These are phyloP conservation scores for Epizoanthus rinbou DNA, from an alignment of 92 coral and sea anemone genomes.

Conservation along the genomic window DNA sequence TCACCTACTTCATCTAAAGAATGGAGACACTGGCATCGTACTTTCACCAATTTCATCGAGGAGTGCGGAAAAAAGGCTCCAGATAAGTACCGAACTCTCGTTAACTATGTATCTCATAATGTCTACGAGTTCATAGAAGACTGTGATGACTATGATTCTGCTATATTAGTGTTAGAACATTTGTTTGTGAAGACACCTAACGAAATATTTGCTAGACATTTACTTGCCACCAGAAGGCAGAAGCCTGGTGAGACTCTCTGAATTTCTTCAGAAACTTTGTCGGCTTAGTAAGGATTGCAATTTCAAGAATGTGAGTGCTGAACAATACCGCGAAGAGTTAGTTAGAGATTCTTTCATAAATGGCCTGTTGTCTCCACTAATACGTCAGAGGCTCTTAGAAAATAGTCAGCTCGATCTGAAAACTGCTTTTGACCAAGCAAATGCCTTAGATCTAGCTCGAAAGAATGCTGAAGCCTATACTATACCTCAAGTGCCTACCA, in stretches of 20 bases:
- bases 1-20: conserved; percentile 48
- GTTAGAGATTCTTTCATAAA: conserved; percentile 14
- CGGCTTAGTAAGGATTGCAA: conserved; percentile 30
- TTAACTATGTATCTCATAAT: conserved; percentile 55
- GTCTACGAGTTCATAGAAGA: conserved; percentile 57
- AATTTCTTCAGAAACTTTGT: conserved; percentile 40
- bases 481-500: too few relatives aligned
- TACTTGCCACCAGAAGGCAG: conserved; percentile 41
- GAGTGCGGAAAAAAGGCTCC: conserved; percentile 56
- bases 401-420: conserved; percentile 28
- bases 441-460: conserved; percentile 33
- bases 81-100: conserved; percentile 51
- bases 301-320: conserved; percentile 26
- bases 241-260: conserved; percentile 41
- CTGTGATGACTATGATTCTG: conserved; percentile 19
- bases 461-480: conserved; percentile 34
- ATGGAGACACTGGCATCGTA: conserved; percentile 56
- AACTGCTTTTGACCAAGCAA: conserved; percentile 39
- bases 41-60: conserved; percentile 47
- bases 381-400: conserved; percentile 43
- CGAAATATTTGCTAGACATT: conserved; percentile 30
- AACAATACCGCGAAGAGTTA: conserved; percentile 31
- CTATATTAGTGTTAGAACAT: conserved; percentile 25
- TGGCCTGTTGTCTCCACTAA: conserved; percentile 21
- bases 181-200: conserved; percentile 39